Evolutionary conservation across 2,888 invertebrate species (phyloP).

Genomic region (Hetaerina titia): DNA sequence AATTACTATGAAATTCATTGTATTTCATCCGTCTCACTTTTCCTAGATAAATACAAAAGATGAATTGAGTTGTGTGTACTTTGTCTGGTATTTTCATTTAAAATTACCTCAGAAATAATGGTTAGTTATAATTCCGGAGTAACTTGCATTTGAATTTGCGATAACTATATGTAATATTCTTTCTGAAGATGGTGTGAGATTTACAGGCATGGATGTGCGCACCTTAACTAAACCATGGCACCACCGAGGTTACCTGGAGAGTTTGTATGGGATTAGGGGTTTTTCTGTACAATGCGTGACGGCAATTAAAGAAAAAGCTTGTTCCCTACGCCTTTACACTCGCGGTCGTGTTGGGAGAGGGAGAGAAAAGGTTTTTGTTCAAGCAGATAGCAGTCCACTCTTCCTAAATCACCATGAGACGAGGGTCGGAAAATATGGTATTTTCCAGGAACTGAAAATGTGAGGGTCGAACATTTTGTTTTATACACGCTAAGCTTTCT

Average conservation of each 20-base stretch:
- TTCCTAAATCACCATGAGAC: conserved; percentile 23
- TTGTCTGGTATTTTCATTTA: no score
- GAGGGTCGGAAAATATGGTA: background rate
- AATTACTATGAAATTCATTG: no score
- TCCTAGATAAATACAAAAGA: no score
- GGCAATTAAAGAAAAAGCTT: conserved; percentile 19
- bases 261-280: background rate
- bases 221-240: background rate
- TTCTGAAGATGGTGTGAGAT: background rate
- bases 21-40: no score
- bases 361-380: conserved; percentile 1
- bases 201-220: background rate
- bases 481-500: background rate
- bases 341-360: background rate
- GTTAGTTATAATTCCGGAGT: no score
- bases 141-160: no score
- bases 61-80: no score
- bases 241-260: background rate
- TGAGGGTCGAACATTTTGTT: background rate
- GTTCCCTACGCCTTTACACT: background rate
- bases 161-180: background rate
- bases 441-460: background rate
- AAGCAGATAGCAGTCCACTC: conserved; percentile 33
- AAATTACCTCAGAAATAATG: no score
- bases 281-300: background rate